Evolutionary conservation across 1,140 invertebrate genomes (phyloP).

Genomic region (Paracyclopina nana): DNA sequence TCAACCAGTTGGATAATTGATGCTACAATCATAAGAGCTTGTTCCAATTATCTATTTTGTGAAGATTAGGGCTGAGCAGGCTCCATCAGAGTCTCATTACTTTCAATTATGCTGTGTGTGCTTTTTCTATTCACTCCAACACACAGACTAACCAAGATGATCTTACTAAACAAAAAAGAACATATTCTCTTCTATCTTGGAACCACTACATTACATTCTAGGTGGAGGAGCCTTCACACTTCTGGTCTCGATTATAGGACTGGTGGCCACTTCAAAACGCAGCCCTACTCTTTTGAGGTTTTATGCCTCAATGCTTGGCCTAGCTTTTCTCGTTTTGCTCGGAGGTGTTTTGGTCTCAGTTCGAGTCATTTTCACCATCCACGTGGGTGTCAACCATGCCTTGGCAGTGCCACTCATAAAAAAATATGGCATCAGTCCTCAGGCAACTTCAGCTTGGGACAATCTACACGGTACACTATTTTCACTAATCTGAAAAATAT

Average conservation of each 20-base stretch:
- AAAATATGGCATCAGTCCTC: background rate
- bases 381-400: background rate
- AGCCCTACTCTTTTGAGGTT: background rate
- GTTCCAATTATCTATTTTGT: too few relatives aligned
- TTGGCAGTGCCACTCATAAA: background rate
- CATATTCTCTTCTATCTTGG: too few relatives aligned
- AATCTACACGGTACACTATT: background rate
- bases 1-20: too few relatives aligned
- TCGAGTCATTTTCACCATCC: background rate
- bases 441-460: background rate
- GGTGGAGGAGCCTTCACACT: background rate
- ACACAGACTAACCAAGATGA: too few relatives aligned
- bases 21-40: too few relatives aligned
- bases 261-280: conserved; percentile 1
- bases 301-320: background rate
- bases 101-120: background rate
- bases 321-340: background rate
- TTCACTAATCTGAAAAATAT: background rate
- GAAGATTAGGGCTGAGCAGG: too few relatives aligned
- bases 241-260: background rate
- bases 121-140: too few relatives aligned
- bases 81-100: too few relatives aligned
- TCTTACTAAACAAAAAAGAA: too few relatives aligned
- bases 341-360: background rate
- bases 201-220: too few relatives aligned